Conservation (phyloP, 2,888 invertebrate genomes). For the Acleris holmiana region DNA sequence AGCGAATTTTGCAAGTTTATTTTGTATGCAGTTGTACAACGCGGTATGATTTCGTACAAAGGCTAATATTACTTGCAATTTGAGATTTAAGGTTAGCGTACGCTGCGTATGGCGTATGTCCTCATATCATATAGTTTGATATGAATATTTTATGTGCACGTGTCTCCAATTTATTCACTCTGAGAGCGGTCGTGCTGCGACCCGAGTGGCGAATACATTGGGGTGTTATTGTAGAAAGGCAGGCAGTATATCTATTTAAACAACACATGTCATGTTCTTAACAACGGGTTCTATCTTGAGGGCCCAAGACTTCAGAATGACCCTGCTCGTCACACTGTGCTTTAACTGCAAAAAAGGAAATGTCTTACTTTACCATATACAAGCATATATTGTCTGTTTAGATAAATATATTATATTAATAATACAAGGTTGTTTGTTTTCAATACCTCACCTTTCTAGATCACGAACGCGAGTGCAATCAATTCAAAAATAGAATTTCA, state of each 20-base stretch:
- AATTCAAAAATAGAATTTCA: background rate
- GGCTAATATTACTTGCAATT: background rate
- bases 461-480: background rate
- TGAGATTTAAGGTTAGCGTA: conserved; percentile 4
- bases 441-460: background rate
- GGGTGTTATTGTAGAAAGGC: background rate
- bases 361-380: conserved; percentile 34
- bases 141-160: conserved; percentile 1
- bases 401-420: conserved; percentile 34
- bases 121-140: background rate
- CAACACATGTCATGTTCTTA: no score
- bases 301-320: background rate
- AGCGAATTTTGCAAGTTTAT: no score
- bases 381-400: conserved; percentile 23
- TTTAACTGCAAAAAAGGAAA: conserved; percentile 30
- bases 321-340: conserved; percentile 28
- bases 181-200: background rate
- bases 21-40: no score
- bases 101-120: no score
- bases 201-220: background rate
- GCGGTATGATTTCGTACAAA: background rate
- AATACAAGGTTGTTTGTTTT: conserved; percentile 10
- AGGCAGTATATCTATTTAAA: background rate
- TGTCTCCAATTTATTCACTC: background rate
- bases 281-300: background rate